These are phyloP conservation scores for Holotrichia oblita DNA, from an alignment of 1,140 invertebrate genomes.

Conservation along the genomic window DNA sequence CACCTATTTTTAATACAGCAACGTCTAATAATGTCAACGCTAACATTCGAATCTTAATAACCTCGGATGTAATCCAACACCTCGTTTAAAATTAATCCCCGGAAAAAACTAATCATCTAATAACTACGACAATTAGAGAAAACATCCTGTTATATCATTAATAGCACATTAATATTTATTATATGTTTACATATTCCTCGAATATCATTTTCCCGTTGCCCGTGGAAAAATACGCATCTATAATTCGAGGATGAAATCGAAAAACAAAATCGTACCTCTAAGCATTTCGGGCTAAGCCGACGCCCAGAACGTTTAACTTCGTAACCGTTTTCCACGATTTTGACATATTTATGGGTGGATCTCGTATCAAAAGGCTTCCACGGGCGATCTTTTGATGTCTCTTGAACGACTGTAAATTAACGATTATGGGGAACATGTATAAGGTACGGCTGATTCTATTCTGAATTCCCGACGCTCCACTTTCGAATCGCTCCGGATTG, in stretches of 20 bases:
- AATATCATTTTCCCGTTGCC: background rate
- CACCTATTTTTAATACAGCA: background rate
- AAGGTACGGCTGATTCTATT: background rate
- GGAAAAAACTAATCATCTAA: slow-evolving; percentile 17
- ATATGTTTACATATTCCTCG: background rate
- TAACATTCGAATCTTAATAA: background rate
- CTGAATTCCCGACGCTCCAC: background rate
- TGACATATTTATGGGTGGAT: slow-evolving; percentile 16
- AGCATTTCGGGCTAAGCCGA: background rate
- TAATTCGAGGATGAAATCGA: no score
- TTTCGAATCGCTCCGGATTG: background rate
- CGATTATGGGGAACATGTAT: background rate
- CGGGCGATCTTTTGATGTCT: background rate
- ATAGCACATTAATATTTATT: slow-evolving; percentile 8
- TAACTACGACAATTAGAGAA: background rate
- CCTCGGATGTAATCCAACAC: background rate
- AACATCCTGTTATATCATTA: slow-evolving; percentile 10
- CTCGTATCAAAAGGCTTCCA: slow-evolving; percentile 1
- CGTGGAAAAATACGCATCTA: no score
- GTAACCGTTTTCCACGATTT: background rate
- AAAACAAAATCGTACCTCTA: background rate
- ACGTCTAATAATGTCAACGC: background rate
- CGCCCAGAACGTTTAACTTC: background rate
- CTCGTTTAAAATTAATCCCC: background rate
- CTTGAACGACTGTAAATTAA: slow-evolving; percentile 13